Percentiles rank a stretch among this genome's conserved stretches.
phyloP scores from a whole-genome alignment of 2,797 vertebrate species.

The Antrozous pallidus region DNA sequence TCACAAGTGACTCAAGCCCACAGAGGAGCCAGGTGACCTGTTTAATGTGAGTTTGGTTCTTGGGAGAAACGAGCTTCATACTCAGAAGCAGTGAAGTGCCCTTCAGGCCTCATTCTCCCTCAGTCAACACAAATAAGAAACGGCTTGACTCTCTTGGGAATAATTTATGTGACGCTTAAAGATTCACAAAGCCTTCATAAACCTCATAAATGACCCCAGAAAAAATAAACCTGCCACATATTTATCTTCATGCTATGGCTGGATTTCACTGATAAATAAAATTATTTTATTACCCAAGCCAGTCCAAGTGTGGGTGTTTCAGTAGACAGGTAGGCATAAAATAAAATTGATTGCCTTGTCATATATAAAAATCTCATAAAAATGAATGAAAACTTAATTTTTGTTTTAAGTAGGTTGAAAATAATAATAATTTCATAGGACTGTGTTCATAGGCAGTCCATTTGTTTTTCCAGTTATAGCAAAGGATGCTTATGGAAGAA shows the following conservation, averaged over 20 bases:
- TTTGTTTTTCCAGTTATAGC: background rate
- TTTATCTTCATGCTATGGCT: background rate
- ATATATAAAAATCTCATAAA: background rate
- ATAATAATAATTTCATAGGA: conserved; percentile 1
- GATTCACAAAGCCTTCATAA: background rate
- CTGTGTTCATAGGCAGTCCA: background rate
- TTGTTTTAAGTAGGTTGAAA: conserved; percentile 23
- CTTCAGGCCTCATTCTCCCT: background rate
- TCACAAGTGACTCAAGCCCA: background rate
- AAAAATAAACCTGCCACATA: background rate
- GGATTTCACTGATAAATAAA: conserved; percentile 39
- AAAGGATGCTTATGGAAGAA: background rate
- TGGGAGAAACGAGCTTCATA: background rate
- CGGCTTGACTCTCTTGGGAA: background rate
- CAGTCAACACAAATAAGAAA: conserved; percentile 17
- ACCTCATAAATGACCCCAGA: background rate
- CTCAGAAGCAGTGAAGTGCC: background rate
- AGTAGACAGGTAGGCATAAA: background rate
- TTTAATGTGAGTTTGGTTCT: background rate
- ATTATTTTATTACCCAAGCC: conserved; percentile 27
- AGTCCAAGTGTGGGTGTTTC: conserved; percentile 3
- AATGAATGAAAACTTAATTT: conserved; percentile 13
- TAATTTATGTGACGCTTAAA: conserved; percentile 37
- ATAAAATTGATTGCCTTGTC: conserved; percentile 4
- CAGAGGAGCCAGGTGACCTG: background rate